A percentile compares a stretch with the other conserved stretches of the same genome.
Conservation (phyloP, 2,797 vertebrate species). For the Epinephelus coioides region DNA sequence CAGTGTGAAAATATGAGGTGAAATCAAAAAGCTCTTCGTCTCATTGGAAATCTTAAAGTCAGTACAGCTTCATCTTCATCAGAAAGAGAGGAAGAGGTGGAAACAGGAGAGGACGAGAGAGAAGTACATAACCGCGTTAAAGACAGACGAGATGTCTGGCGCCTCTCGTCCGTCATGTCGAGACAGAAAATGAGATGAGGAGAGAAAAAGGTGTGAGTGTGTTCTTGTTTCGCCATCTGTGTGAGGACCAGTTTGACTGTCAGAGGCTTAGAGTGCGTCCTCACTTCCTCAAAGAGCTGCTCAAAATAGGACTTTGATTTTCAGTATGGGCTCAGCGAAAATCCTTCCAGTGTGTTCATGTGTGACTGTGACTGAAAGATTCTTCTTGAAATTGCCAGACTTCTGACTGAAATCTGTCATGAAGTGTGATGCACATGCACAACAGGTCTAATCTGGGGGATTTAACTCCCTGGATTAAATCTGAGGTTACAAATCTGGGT, state of each 20-base stretch:
- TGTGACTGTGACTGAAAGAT: too few species aligned
- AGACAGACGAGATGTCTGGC: slow-evolving; percentile 6
- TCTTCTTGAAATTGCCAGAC: too few species aligned
- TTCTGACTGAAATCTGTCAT: too few species aligned
- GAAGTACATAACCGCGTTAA: background rate
- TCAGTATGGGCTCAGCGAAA: too few species aligned
- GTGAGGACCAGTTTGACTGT: background rate
- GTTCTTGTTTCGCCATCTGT: background rate
- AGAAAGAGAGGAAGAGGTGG: background rate
- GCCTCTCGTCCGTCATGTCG: background rate
- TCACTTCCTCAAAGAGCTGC: background rate
- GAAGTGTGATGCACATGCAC: too few species aligned
- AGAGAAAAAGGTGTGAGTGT: background rate
- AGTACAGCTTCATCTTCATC: background rate
- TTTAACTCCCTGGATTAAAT: too few species aligned
- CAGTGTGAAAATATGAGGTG: background rate
- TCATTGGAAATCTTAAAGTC: too few species aligned
- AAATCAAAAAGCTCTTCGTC: background rate
- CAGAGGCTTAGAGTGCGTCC: background rate
- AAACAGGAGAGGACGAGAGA: background rate
- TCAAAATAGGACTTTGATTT: too few species aligned
- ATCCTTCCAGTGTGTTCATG: too few species aligned
- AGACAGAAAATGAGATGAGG: background rate
- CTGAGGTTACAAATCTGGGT: too few species aligned
- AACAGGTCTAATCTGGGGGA: too few species aligned